A percentile compares a stretch with the other conserved stretches of the same genome.
Evolutionary conservation across 2,113 vertebrate genomes (phyloP).

Genomic region (Epinephelus cyanopodus): DNA sequence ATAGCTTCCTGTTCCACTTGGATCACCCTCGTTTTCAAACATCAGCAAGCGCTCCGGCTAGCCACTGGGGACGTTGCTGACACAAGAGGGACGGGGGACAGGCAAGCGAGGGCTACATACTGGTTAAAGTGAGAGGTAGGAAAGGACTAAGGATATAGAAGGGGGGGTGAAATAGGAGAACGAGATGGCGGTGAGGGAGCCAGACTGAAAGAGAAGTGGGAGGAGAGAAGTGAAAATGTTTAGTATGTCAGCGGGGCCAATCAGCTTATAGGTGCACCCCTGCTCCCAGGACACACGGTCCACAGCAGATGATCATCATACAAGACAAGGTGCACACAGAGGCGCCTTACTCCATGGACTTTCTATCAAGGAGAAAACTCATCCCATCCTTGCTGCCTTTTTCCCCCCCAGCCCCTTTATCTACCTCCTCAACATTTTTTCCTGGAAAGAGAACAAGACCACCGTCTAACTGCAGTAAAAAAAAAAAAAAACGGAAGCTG

Average conservation of each 20-base stretch:
- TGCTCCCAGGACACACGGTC: slow-evolving; percentile 64
- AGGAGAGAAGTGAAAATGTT: slow-evolving; percentile 68
- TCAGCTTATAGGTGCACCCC: slow-evolving; percentile 73
- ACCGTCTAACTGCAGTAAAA: slow-evolving; percentile 46
- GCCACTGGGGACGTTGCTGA: slow-evolving; percentile 78
- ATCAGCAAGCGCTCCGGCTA: slow-evolving; percentile 79
- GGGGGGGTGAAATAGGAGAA: slow-evolving; percentile 60
- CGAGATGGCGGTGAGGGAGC: slow-evolving; percentile 57
- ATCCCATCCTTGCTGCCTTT: slow-evolving; percentile 27
- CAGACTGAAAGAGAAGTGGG: slow-evolving; percentile 52
- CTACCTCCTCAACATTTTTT: slow-evolving; percentile 52
- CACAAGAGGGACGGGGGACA: slow-evolving; percentile 65
- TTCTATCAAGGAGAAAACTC: slow-evolving; percentile 52
- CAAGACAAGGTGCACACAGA: slow-evolving; percentile 56
- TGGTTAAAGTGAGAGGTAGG: slow-evolving; percentile 44
- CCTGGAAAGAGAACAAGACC: slow-evolving; percentile 62
- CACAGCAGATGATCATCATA: slow-evolving; percentile 55
- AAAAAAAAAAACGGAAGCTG: slow-evolving; percentile 33
- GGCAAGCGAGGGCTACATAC: slow-evolving; percentile 47
- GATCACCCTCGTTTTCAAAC: slow-evolving; percentile 84
- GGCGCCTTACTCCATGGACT: slow-evolving; percentile 45
- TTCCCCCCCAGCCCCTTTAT: slow-evolving; percentile 22
- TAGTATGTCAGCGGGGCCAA: slow-evolving; percentile 71
- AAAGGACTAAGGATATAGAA: slow-evolving; percentile 36
- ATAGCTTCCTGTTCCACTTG: slow-evolving; percentile 89